Base-by-base conservation (phyloP, 2,797 vertebrate species). In the Acipenser transmontanus region DNA sequence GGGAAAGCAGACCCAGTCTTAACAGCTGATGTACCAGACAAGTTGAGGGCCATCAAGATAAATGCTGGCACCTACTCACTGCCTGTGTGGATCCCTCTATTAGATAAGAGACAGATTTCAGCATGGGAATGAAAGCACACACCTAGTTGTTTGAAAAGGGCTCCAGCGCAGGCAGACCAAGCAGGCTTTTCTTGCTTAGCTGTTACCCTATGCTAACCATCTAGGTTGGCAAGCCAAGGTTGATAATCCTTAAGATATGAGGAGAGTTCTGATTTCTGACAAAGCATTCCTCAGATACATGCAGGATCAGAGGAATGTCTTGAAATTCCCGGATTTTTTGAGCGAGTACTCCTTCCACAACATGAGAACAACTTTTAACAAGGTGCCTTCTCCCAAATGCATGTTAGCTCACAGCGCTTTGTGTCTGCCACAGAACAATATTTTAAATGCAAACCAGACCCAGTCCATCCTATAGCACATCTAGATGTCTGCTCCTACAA, bases 221-320 rank as follows among this genome's bases (percentile, higher is more conserved):
- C 90, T 3, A 81, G 76, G 78, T 82, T 88, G 82, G 78, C 75
- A 81, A 90, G 61, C 64, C 60, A 56, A 61, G 54, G 80, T 85
- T 84, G 91, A 93, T 98, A 98, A 98, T 95, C 93, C 94, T 90
- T 87, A 94, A 95, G 34, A 34, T 34, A 34, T 34, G 34, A 34
- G 93, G 93, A 97, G 95, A 83, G 82, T 88, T 91, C 90, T 91
- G 94, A 97, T 93, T 93, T 93, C 93, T 97, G 93, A 96, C 94
- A 95, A 86, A 91, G 90, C 95, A 98, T 98, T 99, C 96, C 94
- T 94, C 87, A 98, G 96, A 99, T 99, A 98, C 98, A 95, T 85
- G 84, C 76, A 80, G 85, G 91, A 95, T 95, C 93, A 94, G 90
- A 94, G 91, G 90, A 88, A 92, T 89, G 91, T 89, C 77, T 90